Base-by-base conservation (phyloP, 2,888 invertebrate species). In the Carpatolechia fugitivella region DNA sequence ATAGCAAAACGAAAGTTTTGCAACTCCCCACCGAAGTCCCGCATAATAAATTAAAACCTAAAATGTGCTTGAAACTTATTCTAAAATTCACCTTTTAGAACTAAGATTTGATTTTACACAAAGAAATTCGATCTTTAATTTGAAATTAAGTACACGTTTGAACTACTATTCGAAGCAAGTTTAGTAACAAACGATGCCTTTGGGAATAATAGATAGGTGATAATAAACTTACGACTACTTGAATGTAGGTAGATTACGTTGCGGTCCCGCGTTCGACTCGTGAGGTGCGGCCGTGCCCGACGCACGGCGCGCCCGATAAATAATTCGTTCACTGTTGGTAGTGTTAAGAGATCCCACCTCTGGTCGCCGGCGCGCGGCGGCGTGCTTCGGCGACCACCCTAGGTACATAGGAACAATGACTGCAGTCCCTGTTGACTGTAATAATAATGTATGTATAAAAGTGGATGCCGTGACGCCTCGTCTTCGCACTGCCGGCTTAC, bases 401-500 rank as follows among this genome's bases (percentile, higher is more conserved):
- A 78, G 71, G 70, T 77, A 74, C 72, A 74, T 76, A 78, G 78
- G 72, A 74, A 75, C 70, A 56, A 59, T n/a, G n/a, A n/a, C n/a
- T n/a, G 72, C 76, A 80, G 81, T 82, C 81, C 73, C 69, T 68
- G 69, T 73, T 66, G 82, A 84, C 84, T 82, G 81, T 77, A n/a
- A n/a, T 71, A 69, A 74, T 78, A 68, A 74, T n/a, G n/a, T 78
- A 75, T 83, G 81, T 79, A 76, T 82, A 76, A 65, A 83, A 84
- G 87, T 88, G 88, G 88, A 87, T 88, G 88, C 87, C 76, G 87
- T 85, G 84, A 74, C 86, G 87, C 80, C 78, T 70, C 66, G 66
- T 63, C 64, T 67, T 75, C 83, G 85, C 85, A 80, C 76, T 78
- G 85, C 74, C 82, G 78, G 85, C 80, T 74, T 67, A 73, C 78